These are phyloP conservation scores for Mesoligia furuncula DNA, from an alignment of 2,888 invertebrate species.

Conservation along the genomic window DNA sequence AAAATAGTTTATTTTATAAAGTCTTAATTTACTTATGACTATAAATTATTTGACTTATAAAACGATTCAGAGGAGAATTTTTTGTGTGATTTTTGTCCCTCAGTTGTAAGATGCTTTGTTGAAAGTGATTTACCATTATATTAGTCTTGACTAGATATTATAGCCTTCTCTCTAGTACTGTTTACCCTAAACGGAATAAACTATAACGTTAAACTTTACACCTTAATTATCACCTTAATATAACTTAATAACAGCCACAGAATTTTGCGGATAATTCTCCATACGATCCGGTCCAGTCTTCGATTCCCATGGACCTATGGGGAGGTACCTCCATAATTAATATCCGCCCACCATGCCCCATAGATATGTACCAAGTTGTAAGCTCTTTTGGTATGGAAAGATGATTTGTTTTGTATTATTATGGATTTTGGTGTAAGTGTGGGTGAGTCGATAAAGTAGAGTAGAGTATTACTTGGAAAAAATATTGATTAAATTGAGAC, in stretches of 20 bases:
- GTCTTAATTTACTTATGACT: neutral
- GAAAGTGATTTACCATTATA: neutral
- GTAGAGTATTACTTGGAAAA: neutral
- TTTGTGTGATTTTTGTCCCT: neutral
- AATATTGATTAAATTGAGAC: neutral
- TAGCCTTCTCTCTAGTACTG: neutral
- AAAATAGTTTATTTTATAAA: neutral
- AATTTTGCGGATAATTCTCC: conserved; percentile 64
- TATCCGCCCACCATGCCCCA: conserved; percentile 79
- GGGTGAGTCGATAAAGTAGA: neutral
- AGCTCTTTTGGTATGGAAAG: conserved; percentile 50
- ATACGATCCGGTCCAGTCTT: conserved; percentile 60
- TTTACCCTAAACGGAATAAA: conserved; percentile 17
- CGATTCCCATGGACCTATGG: conserved; percentile 74
- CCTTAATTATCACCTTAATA: conserved; percentile 61
- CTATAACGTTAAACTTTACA: conserved; percentile 33
- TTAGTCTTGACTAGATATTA: neutral
- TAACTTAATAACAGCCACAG: conserved; percentile 62
- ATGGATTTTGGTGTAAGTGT: conserved; percentile 37
- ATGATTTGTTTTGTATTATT: conserved; percentile 58
- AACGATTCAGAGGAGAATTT: neutral
- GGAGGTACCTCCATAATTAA: conserved; percentile 82
- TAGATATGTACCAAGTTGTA: conserved; percentile 58
- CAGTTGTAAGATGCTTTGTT: neutral
- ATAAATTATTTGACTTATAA: too few relatives aligned